These are phyloP conservation scores for Brachionus manjavacas DNA, from an alignment of 1,140 invertebrate genomes.

Conservation along the genomic window DNA sequence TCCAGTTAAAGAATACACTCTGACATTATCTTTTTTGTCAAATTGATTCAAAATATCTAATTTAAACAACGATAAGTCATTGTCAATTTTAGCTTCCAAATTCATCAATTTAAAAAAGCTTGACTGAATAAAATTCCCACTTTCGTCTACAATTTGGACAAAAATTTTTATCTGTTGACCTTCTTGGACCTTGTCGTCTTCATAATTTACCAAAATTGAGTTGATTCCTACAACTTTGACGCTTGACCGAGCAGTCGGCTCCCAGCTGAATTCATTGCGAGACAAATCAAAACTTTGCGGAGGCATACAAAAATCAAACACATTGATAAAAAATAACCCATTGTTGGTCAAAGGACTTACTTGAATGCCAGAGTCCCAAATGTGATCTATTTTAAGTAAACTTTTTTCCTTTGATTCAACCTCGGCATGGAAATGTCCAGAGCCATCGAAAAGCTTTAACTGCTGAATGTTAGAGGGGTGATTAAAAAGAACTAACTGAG, in stretches of 20 bases:
- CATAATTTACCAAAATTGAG: not conserved
- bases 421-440: not conserved
- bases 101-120: conserved; percentile 30
- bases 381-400: not conserved
- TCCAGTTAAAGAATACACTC: not conserved
- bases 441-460: not conserved
- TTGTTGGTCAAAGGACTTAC: not conserved
- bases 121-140: conserved; percentile 12
- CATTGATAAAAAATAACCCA: not conserved
- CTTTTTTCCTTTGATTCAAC: not conserved
- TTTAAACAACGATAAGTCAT: not conserved
- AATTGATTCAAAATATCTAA: not conserved
- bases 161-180: not conserved
- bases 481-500: not conserved
- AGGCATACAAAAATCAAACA: conserved; percentile 14
- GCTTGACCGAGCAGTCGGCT: not conserved
- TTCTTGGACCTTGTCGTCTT: not conserved
- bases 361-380: not conserved
- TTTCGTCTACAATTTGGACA: conserved; percentile 12
- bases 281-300: not conserved
- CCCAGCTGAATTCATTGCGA: not conserved
- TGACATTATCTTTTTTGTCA: not conserved
- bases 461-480: conserved; percentile 6
- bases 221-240: not conserved
- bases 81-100: not conserved